Evolutionary conservation across 2,797 vertebrate species (phyloP), one percentile per base, ranked within the genome.

Genomic region (Rhinoraja longicauda): DNA sequence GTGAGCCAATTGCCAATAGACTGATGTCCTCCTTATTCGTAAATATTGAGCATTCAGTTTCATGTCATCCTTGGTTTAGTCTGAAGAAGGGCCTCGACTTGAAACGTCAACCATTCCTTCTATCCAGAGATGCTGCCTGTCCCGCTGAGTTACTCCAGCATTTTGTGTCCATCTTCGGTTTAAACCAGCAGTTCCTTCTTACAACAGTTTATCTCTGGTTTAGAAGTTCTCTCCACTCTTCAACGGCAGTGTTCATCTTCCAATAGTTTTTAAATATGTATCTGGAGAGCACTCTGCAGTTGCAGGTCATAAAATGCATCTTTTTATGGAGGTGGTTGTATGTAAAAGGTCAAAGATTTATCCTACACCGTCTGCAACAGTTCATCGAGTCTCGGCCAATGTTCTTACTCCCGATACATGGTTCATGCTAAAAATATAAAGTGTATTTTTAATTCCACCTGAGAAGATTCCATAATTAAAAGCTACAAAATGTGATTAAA

Each of bases 301-400:
- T 75, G 70, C 70, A 92, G 4, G 67, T 92, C 70, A 92, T 57
- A 75, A 75, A 92, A 53, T 92, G 67, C 70, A 92, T 75, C 15
- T 45, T 91, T 90, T 67, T 84, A 84, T 59, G 24, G 81, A 53
- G 26, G 45, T 84, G 53, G 36, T 53, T 91, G 36, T n/a, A 67
- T 67, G 1, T 19, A 19, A 88, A 21, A 88, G 62, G 81, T 57
- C 90, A 75, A 2, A 29, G 90, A 6, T 75, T 29, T 73, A 13
- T 75, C 84, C 84, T 67, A 12, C 59, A n/a, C 59, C 59, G 88
- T 67, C 4, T 29, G 36, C 39, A 92, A 70, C 70, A 17, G 90
- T 26, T 73, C 88, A 39, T 91, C 36, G 57, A 75, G 39, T 13
- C 6, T 92, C 29, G 2, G 19, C 84, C 29, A 19, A 88, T 32